These are phyloP conservation scores for Biston betularia DNA, from an alignment of 2,888 invertebrate genomes.

Conservation along the genomic window DNA sequence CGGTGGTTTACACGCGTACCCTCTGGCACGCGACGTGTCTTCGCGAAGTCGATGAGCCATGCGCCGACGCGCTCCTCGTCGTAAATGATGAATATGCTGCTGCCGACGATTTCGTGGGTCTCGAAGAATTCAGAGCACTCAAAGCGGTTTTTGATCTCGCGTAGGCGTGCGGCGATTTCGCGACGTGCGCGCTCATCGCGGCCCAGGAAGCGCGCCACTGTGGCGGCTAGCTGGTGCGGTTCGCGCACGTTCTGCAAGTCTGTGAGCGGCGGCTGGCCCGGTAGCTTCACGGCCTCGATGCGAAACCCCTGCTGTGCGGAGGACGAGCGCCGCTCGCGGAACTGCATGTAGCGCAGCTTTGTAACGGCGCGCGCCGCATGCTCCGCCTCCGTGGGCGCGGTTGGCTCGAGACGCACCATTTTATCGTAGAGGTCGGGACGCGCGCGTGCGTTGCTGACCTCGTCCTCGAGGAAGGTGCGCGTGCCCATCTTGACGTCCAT, in stretches of 20 bases:
- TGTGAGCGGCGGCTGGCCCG: slow-evolving; percentile 93
- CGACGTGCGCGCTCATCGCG: slow-evolving; percentile 88
- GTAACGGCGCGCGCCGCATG: slow-evolving; percentile 94
- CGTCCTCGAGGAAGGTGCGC: slow-evolving; percentile 97
- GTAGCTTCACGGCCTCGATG: slow-evolving; percentile 97
- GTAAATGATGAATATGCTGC: slow-evolving; percentile 97
- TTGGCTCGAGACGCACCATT: slow-evolving; percentile 96
- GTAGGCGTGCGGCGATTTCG: slow-evolving; percentile 90
- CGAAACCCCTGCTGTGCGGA: slow-evolving; percentile 97
- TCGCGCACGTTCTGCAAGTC: slow-evolving; percentile 95
- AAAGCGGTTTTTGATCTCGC: slow-evolving; percentile 91
- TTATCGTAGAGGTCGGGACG: slow-evolving; percentile 97
- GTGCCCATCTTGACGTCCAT: slow-evolving; percentile 99
- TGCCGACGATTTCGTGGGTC: slow-evolving; percentile 96
- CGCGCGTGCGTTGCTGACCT: slow-evolving; percentile 95
- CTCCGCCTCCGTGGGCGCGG: slow-evolving; percentile 94
- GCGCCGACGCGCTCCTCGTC: slow-evolving; percentile 95
- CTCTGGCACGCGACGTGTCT: slow-evolving; percentile 92
- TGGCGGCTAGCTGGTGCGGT: slow-evolving; percentile 89
- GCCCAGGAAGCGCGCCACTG: slow-evolving; percentile 91
- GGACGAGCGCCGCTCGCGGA: slow-evolving; percentile 97
- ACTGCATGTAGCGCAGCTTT: slow-evolving; percentile 98
- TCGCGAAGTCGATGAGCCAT: slow-evolving; percentile 99
- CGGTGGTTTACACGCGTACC: slow-evolving; percentile 91
- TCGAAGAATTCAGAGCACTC: slow-evolving; percentile 94